These are phyloP conservation scores for Parnassius apollo DNA, from an alignment of 2,888 invertebrate genomes.

Conservation along the genomic window DNA sequence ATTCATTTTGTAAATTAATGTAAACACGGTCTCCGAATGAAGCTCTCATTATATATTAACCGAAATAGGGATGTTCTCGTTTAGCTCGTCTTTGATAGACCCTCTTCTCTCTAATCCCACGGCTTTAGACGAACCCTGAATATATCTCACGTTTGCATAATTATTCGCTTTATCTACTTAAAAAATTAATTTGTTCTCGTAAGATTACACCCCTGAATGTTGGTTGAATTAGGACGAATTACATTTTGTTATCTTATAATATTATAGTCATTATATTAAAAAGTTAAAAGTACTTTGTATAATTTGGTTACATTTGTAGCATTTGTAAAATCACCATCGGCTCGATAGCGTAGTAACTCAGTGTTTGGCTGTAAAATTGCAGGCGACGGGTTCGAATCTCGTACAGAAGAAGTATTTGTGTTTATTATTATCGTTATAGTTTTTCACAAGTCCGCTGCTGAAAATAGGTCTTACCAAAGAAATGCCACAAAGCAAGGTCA, in stretches of 20 bases:
- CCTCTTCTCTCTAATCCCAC: conserved; percentile 58
- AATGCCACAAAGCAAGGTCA: no score
- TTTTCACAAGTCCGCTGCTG: no score
- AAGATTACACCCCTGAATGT: conserved; percentile 30
- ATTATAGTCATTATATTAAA: no score
- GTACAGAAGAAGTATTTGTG: no score
- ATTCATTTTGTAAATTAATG: conserved; percentile 64
- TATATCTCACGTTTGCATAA: conserved; percentile 69
- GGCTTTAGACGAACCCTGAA: conserved; percentile 62
- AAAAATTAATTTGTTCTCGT: conserved; percentile 60
- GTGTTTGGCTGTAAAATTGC: no score
- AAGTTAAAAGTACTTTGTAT: no score
- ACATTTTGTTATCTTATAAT: conserved; percentile 11
- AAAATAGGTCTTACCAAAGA: no score
- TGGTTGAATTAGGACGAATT: conserved; percentile 17
- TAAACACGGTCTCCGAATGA: conserved; percentile 67
- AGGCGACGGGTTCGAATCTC: no score
- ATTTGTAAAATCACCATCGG: no score
- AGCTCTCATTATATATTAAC: conserved; percentile 75
- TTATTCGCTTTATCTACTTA: conserved; percentile 64
- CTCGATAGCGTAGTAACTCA: no score
- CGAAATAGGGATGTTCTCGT: conserved; percentile 58
- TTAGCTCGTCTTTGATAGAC: conserved; percentile 63
- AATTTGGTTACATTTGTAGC: no score
- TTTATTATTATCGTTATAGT: no score